phyloP scores from a whole-genome alignment of 2,797 vertebrate genomes.

The Erpetoichthys calabaricus region DNA sequence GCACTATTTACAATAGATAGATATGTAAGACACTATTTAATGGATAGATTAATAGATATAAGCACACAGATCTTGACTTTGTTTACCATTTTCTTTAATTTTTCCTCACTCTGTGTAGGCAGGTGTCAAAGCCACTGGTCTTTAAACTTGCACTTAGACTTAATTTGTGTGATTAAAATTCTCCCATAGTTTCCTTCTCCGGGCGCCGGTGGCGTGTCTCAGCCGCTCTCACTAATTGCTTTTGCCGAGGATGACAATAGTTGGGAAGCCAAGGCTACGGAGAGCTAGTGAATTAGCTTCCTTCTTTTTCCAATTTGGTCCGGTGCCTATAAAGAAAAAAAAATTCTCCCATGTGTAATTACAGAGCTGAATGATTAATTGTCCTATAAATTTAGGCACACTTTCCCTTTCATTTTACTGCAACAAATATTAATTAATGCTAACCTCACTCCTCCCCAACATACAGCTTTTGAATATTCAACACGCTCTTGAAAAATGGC shows the following conservation, averaged over 20 bases:
- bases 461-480: conserved; percentile 95
- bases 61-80: too few relatives aligned
- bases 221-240: conserved; percentile 90
- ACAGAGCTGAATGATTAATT: conserved; percentile 98
- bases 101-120: conserved; percentile 49
- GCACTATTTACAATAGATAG: too few relatives aligned
- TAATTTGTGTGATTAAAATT: conserved; percentile 85
- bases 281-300: conserved; percentile 90
- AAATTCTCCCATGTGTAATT: conserved; percentile 99
- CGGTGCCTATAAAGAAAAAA: conserved; percentile 81
- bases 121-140: conserved; percentile 77
- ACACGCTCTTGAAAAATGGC: conserved; percentile 81
- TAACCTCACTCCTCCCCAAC: conserved; percentile 75
- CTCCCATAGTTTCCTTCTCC: conserved; percentile 64
- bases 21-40: too few relatives aligned
- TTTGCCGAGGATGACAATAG: conserved; percentile 76
- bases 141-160: conserved; percentile 27
- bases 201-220: conserved; percentile 84
- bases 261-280: conserved; percentile 89
- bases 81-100: too few relatives aligned
- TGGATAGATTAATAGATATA: conserved; percentile 34
- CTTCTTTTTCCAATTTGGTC: conserved; percentile 40
- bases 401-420: conserved; percentile 97
- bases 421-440: conserved; percentile 99
- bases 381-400: conserved; percentile 98